Evolutionary conservation across 2,888 invertebrate species (phyloP), one percentile per base, ranked within the genome.

Genomic region (Drosophila rellima): DNA sequence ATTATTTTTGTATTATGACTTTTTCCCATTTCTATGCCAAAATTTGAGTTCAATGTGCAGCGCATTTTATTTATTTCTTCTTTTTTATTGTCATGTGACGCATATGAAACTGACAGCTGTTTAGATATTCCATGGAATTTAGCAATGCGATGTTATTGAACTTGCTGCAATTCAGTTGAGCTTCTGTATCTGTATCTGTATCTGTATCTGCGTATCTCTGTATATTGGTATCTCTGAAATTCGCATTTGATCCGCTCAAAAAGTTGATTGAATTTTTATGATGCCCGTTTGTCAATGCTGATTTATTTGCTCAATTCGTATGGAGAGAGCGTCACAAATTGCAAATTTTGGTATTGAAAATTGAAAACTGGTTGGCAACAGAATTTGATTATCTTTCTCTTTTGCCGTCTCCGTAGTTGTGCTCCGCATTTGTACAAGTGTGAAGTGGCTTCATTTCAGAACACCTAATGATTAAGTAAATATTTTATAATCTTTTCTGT

Each of bases 241-340:
- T 55, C 44, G 45, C 13, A 63, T 50, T 55, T 61, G 29, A n/a
- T 37, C 8, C 20, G 39, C 35, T 50, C 37, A 40, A 35, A 55
- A 40, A 15, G 51, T 54, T 69, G 66, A 35, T 80, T 65, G 60
- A 56, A 48, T 78, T 68, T 83, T 78, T 74, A 78, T 81, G 77
- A 70, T 61, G 84, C 42, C 42, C 67, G 65, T 71, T 77, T 66
- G 71, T 66, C 74, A 83, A 83, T 84, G 74, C 44, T 74, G 81
- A 82, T 83, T 87, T 80, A 86, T 82, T 68, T 62, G 26, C 50
- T 48, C 60, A 61, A 42, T 35, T 50, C 29, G 29, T 42, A 20
- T 20, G 44, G n/a, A 10, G n/a, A 10, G 11, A 40, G 35, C 5
- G 15, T 31, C 35, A 54, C 51, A 42, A 40, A 45, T 57, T 66